Percentiles rank a stretch among this genome's conserved stretches.
Conservation (phyloP, 2,113 vertebrate genomes). For the Zapus hudsonius region DNA sequence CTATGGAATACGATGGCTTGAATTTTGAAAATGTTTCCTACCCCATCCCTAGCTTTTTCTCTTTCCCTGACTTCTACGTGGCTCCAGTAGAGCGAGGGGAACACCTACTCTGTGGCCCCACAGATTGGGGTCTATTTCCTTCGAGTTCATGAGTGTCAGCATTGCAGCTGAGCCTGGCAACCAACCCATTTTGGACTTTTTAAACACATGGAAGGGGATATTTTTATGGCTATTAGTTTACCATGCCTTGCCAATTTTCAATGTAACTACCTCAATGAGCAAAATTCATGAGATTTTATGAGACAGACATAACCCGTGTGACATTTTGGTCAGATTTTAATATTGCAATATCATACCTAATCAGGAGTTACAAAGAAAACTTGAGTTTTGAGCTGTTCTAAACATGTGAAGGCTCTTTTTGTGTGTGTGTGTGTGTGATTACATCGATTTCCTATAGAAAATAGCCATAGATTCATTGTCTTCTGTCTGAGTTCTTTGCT, state of each 20-base stretch:
- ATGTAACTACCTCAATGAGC: neutral
- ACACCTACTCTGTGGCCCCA: neutral
- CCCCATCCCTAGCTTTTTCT: neutral
- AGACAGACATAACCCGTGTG: neutral
- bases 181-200: neutral
- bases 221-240: neutral
- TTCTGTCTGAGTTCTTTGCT: neutral
- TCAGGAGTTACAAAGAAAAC: neutral
- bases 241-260: neutral
- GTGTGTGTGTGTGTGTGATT: neutral
- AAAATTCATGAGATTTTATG: neutral
- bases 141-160: neutral
- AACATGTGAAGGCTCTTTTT: neutral
- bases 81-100: neutral
- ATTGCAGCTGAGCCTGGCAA: neutral
- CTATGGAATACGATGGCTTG: neutral
- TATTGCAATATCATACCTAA: neutral
- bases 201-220: neutral
- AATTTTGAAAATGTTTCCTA: neutral
- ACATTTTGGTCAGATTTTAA: neutral
- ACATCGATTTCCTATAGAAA: neutral
- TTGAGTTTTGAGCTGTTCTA: neutral
- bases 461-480: neutral
- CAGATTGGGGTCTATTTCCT: neutral
- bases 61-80: neutral